These are phyloP conservation scores for Hiodon alosoides DNA, from an alignment of 2,113 vertebrate species.

Conservation along the genomic window DNA sequence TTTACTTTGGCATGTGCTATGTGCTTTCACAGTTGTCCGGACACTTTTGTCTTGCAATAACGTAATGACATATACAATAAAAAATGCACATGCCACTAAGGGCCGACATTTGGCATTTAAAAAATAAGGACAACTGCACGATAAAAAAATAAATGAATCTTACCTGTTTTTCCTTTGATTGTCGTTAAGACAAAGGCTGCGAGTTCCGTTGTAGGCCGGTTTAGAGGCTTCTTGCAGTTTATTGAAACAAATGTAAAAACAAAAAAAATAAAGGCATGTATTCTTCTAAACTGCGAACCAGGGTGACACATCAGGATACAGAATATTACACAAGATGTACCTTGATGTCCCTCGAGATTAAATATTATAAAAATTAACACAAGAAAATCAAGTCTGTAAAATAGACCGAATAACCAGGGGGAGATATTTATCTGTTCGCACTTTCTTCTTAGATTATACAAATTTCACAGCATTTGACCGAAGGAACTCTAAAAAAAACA, in stretches of 20 bases:
- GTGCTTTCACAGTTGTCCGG: slow-evolving; percentile 1
- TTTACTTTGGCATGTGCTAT: slow-evolving; percentile 24
- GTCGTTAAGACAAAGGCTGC: slow-evolving; percentile 47
- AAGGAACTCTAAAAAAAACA: slow-evolving; percentile 34
- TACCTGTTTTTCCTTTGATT: slow-evolving; percentile 50
- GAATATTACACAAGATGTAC: slow-evolving; percentile 30
- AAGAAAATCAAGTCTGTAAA: slow-evolving; percentile 35
- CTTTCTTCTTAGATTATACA: slow-evolving; percentile 30
- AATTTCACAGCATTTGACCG: slow-evolving; percentile 31
- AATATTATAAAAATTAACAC: slow-evolving; percentile 27
- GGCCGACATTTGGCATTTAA: neutral
- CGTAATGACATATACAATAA: neutral
- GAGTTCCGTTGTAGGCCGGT: slow-evolving; percentile 41
- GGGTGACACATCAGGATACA: slow-evolving; percentile 32
- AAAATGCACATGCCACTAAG: neutral
- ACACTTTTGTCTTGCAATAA: neutral
- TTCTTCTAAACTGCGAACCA: slow-evolving; percentile 17
- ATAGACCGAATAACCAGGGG: slow-evolving; percentile 22
- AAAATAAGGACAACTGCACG: slow-evolving; percentile 26
- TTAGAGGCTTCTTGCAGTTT: slow-evolving; percentile 45
- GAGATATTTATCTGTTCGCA: slow-evolving; percentile 17
- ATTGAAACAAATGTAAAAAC: slow-evolving; percentile 28
- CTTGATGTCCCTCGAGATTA: slow-evolving; percentile 30
- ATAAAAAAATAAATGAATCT: slow-evolving; percentile 32
- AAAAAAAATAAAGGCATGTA: slow-evolving; percentile 24